Evolutionary conservation across 2,888 invertebrate species (phyloP), one percentile per base, ranked within the genome.

Genomic region (Augochlorella aurata): DNA sequence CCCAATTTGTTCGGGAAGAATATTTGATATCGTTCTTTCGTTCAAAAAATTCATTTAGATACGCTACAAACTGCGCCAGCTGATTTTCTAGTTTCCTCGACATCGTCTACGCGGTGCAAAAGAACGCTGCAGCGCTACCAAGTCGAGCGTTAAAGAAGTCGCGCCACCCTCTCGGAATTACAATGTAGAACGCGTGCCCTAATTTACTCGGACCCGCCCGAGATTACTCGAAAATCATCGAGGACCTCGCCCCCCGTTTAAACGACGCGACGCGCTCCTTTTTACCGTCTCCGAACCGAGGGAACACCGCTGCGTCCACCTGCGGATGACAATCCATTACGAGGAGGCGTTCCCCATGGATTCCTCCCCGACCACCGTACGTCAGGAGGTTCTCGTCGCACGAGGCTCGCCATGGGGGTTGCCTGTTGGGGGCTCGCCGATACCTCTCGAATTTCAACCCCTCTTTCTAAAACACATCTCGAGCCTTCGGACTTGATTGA

Each of bases 251-350:
- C 76, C 67, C 45, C 47, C 72, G 58, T 73, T 81, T 74, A 79
- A 79, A 54, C 69, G 74, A 69, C 61, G 69, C 69, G 74, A 69
- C 61, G 69, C 70, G 70, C 52, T 50, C n/a, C 74, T 82, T 82
- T 81, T 72, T 73, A 72, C 72, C 50, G 76, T 76, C 73, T 47
- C 72, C 1, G 38, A 38, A 5, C 38, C 47, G 29, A 45, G 68
- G 50, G 69, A 81, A 77, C 67, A 54, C 45, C 66, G 49, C 74
- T 47, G 63, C 81, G 69, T 81, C 79, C 81, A 87, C 81, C 81
- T 87, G 86, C 87, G 71, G 74, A 83, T 83, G 87, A 87, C 87
- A 87, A 87, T 87, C 87, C 83, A 83, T 85, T 85, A 79, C 72
- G 71, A 83, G 65, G 83, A 81, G 85, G 87, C 87, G 87, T 87